phyloP scores from a whole-genome alignment of 2,888 invertebrate genomes.

The Drosophila macrospina region DNA sequence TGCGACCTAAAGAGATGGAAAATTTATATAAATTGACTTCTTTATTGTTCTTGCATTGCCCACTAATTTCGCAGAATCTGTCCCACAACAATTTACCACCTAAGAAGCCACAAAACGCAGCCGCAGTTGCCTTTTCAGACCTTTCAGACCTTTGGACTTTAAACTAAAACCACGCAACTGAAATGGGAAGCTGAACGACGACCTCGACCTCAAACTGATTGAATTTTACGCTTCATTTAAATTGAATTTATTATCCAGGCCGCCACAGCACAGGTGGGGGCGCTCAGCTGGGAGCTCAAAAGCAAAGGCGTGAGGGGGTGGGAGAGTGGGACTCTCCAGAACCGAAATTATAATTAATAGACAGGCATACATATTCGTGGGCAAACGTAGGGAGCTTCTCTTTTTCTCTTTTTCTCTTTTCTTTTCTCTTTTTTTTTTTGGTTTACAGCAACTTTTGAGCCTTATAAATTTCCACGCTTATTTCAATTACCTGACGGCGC shows the following conservation, averaged over 20 bases:
- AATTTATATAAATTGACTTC: constrained; percentile 82
- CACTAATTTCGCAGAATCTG: constrained; percentile 77
- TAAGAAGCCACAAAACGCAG: constrained; percentile 74
- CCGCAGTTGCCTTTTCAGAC: constrained; percentile 59
- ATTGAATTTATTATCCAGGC: constrained; percentile 77
- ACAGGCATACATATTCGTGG: constrained; percentile 62
- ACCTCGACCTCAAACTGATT: constrained; percentile 66
- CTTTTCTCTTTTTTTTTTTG: constrained; percentile 21
- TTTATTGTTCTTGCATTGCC: constrained; percentile 74
- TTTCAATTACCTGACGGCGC: constrained; percentile 70
- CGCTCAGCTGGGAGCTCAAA: constrained; percentile 34
- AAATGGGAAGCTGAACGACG: constrained; percentile 31
- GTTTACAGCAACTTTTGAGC: constrained; percentile 50
- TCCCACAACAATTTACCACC: constrained; percentile 75
- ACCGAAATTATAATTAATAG: constrained; percentile 76
- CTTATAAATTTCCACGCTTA: constrained; percentile 76
- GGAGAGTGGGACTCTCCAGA: too few species aligned
- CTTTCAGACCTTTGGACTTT: too few species aligned
- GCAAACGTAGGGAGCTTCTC: constrained; percentile 21
- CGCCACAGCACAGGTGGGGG: constrained; percentile 58
- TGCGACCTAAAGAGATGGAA: constrained; percentile 60
- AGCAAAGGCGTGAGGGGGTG: too few species aligned
- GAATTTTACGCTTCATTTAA: constrained; percentile 83
- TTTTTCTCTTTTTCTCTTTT: constrained; percentile 28
- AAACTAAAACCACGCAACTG: constrained; percentile 22